These are phyloP conservation scores for Chironomus riparius DNA, from an alignment of 2,888 invertebrate species.

Conservation along the genomic window DNA sequence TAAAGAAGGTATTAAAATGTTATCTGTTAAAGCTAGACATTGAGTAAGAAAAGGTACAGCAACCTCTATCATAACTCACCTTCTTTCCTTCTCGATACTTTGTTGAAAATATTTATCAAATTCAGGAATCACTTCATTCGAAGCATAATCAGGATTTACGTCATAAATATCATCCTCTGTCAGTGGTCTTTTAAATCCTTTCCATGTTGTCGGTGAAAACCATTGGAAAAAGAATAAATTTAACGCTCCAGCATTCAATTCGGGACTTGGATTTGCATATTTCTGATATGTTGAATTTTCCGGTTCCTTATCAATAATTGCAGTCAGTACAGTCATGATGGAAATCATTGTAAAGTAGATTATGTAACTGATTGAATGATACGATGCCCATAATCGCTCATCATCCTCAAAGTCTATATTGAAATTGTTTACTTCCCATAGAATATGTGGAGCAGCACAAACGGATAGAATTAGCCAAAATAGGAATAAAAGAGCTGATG, in stretches of 20 bases:
- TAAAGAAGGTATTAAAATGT: not conserved
- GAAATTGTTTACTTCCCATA: conserved; percentile 30
- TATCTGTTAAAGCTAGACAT: no score
- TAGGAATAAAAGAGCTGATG: conserved; percentile 47
- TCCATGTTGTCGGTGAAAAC: conserved; percentile 45
- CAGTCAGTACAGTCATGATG: not conserved
- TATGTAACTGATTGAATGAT: conserved; percentile 2
- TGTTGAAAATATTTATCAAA: conserved; percentile 41
- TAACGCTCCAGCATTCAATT: conserved; percentile 30
- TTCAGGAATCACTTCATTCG: conserved; percentile 35
- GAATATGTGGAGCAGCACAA: conserved; percentile 35
- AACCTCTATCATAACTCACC: conserved; percentile 28
- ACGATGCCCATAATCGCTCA: conserved; percentile 28
- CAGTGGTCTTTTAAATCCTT: conserved; percentile 45
- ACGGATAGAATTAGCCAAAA: conserved; percentile 47
- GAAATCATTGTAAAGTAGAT: not conserved
- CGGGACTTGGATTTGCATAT: conserved; percentile 29
- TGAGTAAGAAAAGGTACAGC: no score
- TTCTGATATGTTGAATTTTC: not conserved
- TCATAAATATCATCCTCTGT: conserved; percentile 46
- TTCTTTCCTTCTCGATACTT: conserved; percentile 33
- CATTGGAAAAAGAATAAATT: conserved; percentile 42
- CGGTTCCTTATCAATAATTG: conserved; percentile 2
- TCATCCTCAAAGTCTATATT: conserved; percentile 29
- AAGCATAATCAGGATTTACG: conserved; percentile 42